Base-by-base conservation (phyloP, 2,113 vertebrate species). In the Nothoprocta pentlandii region DNA sequence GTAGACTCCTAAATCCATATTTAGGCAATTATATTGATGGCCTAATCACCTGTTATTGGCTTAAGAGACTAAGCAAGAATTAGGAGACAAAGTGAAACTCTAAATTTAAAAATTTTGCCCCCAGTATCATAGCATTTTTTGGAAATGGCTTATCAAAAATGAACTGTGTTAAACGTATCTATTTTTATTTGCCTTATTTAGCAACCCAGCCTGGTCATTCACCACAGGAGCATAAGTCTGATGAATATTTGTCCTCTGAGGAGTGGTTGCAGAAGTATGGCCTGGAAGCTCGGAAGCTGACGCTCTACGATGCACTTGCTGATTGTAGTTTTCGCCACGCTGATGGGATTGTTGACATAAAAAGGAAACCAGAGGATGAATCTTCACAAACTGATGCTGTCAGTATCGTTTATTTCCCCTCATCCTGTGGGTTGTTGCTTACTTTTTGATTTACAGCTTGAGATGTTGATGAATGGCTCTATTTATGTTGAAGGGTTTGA, bases 261-360 rank as follows among this genome's bases (percentile, higher is more conserved):
- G 91, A 95, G 68, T 98, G 98, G 98, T 95, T 98, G 44, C 94
- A 97, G 95, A 97, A 94, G 70, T 96, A 98, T 10, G 98, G 98
- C 66, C 92, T 98, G 93, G 98, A 98, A 95, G 96, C 97, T 61
- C 98, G 98, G 94, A 98, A 97, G 39, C 96, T 98, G 67, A 95
- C 95, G 1, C 89, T 98, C 20, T 97, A 97, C 0, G 97, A 98
- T 21, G 97, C 96, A 5, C 97, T 98, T 70, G 97, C 97, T 6
- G 97, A 98, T 53, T 98, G 98, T 53, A 94, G 97, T 87, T 98
- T 98, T 90, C 98, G 94, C 61, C 98, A 98, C 2, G 93, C 87
- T 4, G 97, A 98, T 75, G 98, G 98, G 13, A 77, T 98, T 20
- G 97, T 98, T 77, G 97, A 97, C 71, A 97, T 98, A 93, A 98